Conservation (phyloP, 2,888 invertebrate species). For the Nomada ferruginata region DNA sequence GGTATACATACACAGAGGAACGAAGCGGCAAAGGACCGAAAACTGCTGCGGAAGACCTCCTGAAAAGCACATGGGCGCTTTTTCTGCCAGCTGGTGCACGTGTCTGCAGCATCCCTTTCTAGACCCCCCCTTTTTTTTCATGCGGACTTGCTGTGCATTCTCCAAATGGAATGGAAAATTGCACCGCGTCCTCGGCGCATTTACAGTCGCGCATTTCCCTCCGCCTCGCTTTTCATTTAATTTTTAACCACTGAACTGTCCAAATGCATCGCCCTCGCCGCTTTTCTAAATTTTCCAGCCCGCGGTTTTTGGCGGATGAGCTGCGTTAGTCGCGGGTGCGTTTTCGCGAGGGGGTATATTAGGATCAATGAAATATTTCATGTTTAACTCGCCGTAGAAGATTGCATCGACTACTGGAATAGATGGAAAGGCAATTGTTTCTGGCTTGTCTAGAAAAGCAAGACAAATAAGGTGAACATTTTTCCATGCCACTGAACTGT, state of each 20-base stretch:
- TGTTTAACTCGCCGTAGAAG: conserved; percentile 19
- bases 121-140: neutral
- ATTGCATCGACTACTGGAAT: conserved; percentile 23
- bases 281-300: neutral
- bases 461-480: neutral
- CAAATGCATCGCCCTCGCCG: neutral
- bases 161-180: conserved; percentile 34
- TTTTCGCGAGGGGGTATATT: conserved; percentile 7
- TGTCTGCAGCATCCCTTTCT: conserved; percentile 17
- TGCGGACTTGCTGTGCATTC: neutral
- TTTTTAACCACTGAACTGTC: conserved; percentile 14
- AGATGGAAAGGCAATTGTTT: neutral
- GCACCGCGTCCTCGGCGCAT: conserved; percentile 40
- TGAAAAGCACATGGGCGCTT: conserved; percentile 38
- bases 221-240: conserved; percentile 17
- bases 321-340: no score
- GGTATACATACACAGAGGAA: conserved; percentile 40
- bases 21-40: conserved; percentile 31
- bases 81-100: conserved; percentile 10
- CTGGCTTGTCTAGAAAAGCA: conserved; percentile 17
- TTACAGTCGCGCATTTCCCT: conserved; percentile 22
- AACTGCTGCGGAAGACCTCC: conserved; percentile 42
- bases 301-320: neutral
- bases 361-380: neutral
- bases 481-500: no score